These are phyloP conservation scores for Hiodon tergisus DNA, from an alignment of 2,113 vertebrate species.

Conservation along the genomic window DNA sequence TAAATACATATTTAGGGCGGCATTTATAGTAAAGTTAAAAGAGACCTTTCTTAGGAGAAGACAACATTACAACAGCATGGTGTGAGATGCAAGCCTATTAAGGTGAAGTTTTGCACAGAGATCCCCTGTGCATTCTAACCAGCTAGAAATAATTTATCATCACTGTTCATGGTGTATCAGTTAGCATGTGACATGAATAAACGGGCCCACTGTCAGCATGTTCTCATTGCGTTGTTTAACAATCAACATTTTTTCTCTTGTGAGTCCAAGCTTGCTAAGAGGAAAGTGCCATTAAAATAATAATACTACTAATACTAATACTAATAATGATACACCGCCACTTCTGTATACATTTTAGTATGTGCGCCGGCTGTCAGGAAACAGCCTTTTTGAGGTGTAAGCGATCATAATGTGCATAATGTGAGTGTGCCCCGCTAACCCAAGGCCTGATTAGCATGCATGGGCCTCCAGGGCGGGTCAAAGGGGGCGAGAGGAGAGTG, in stretches of 20 bases:
- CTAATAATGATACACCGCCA: conserved; percentile 47
- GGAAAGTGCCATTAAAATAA: conserved; percentile 55
- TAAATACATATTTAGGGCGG: too few relatives aligned
- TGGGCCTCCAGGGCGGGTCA: conserved; percentile 35
- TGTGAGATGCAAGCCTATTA: conserved; percentile 9
- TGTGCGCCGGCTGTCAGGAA: conserved; percentile 48
- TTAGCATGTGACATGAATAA: conserved; percentile 48
- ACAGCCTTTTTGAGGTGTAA: conserved; percentile 49
- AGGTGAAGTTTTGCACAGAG: conserved; percentile 19
- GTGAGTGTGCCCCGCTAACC: conserved; percentile 34
- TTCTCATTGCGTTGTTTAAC: conserved; percentile 41
- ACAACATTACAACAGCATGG: conserved; percentile 15
- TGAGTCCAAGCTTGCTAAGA: conserved; percentile 59
- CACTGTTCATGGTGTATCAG: conserved; percentile 21
- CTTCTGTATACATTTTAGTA: conserved; percentile 53
- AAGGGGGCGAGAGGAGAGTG: conserved; percentile 39
- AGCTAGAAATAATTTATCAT: conserved; percentile 7
- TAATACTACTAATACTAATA: conserved; percentile 33
- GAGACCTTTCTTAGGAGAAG: background rate
- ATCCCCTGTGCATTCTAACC: conserved; percentile 23
- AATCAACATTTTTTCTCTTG: conserved; percentile 32
- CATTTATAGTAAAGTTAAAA: background rate
- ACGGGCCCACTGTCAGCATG: conserved; percentile 43
- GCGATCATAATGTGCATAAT: conserved; percentile 46
- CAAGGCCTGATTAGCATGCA: conserved; percentile 48